Percentiles rank a stretch among this genome's conserved stretches.
phyloP scores from a whole-genome alignment of 30 jellyfish, hydroid and myxozoan species.

The Chironex yamaguchii region DNA sequence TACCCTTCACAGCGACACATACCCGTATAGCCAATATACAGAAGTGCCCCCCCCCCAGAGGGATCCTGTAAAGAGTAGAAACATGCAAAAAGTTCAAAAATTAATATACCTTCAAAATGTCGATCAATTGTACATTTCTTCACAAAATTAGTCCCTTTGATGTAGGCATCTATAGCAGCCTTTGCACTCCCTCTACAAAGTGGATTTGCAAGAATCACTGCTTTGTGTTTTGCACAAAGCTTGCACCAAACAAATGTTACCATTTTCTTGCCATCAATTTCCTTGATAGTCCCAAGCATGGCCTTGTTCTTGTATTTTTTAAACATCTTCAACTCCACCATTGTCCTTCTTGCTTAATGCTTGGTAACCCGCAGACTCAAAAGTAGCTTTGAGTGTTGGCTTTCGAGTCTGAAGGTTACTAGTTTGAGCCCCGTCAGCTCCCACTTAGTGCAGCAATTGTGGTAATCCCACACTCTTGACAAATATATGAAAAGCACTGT shows the following conservation, averaged over 20 bases:
- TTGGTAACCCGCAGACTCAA: background rate
- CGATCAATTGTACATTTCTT: constrained; percentile 18
- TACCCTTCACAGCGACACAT: too few species aligned
- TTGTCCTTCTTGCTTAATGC: constrained; percentile 20
- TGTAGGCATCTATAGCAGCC: constrained; percentile 33
- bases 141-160: constrained; percentile 44
- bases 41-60: too few species aligned
- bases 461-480: too few species aligned
- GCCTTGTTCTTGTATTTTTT: constrained; percentile 20
- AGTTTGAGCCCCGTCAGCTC: too few species aligned
- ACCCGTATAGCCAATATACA: too few species aligned
- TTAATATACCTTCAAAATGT: constrained; percentile 45
- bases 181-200: constrained; percentile 53
- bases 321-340: constrained; percentile 39
- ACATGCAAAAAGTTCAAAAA: too few species aligned
- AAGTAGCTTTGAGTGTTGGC: too few species aligned
- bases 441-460: too few species aligned
- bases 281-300: constrained; percentile 27
- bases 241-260: constrained; percentile 63
- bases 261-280: constrained; percentile 15
- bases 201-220: constrained; percentile 30
- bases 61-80: too few species aligned
- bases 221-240: constrained; percentile 59
- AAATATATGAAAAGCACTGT: too few species aligned
- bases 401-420: too few species aligned